Base-by-base conservation (phyloP, 2,888 invertebrate species). In the Mythimna lalbum region DNA sequence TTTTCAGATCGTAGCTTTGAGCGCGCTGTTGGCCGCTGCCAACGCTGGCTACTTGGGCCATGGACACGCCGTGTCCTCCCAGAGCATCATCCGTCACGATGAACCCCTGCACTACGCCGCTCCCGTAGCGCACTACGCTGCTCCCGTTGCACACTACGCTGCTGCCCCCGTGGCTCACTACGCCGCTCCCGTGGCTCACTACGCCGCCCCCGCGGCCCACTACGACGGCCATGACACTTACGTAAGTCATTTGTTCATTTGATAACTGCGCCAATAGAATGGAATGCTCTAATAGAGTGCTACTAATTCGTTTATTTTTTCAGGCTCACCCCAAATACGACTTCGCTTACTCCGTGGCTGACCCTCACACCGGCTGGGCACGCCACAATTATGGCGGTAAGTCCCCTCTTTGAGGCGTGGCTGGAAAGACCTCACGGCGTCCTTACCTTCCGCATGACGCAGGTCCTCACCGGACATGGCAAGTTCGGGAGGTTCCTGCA, bases 351-450 rank as follows among this genome's bases (percentile, higher is more conserved):
- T 96, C 96, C 78, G 96, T 96, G 76, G 89, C 95, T 21, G 96
- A 96, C 90, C 94, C 94, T 17, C 96, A 96, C 87, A 96, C 96
- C 81, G 97, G 96, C 36, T n/a, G n/a, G n/a, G n/a, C n/a, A n/a
- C n/a, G n/a, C n/a, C n/a, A n/a, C n/a, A n/a, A n/a, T n/a, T n/a
- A n/a, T n/a, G n/a, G n/a, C n/a, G n/a, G n/a, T n/a, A n/a, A n/a
- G n/a, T n/a, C n/a, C n/a, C n/a, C n/a, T n/a, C n/a, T n/a, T n/a
- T n/a, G n/a, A n/a, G n/a, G n/a, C n/a, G n/a, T n/a, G n/a, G n/a
- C n/a, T n/a, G n/a, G n/a, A n/a, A n/a, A n/a, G n/a, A n/a, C n/a
- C n/a, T n/a, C n/a, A n/a, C n/a, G n/a, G n/a, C n/a, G n/a, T n/a
- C n/a, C n/a, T n/a, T n/a, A n/a, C n/a, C n/a, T n/a, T n/a, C n/a